A percentile compares a stretch with the other conserved stretches of the same genome.
Conservation (phyloP, 2,888 invertebrate genomes). For the Mamestra brassicae region DNA sequence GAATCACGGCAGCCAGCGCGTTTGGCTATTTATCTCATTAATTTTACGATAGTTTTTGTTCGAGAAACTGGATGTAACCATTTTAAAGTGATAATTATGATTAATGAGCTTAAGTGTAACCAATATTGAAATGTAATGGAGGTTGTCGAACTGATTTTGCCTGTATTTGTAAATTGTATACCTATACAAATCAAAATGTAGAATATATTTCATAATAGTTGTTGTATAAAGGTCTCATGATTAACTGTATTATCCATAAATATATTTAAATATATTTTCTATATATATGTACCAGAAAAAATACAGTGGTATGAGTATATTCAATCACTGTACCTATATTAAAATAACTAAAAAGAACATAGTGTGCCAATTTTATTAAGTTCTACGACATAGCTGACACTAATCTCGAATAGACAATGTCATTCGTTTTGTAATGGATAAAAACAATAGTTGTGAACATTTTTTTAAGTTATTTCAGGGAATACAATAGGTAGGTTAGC, state of each 20-base stretch:
- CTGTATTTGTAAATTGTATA: conserved; percentile 33
- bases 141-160: conserved; percentile 47
- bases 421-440: background rate
- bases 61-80: background rate
- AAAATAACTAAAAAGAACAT: too few species aligned
- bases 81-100: conserved; percentile 10
- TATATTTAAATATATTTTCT: background rate
- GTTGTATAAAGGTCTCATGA: background rate
- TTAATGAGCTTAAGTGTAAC: conserved; percentile 41
- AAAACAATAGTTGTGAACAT: background rate
- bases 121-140: conserved; percentile 26
- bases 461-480: background rate
- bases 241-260: background rate
- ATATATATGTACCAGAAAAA: background rate
- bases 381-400: background rate
- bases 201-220: conserved; percentile 6
- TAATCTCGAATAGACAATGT: background rate
- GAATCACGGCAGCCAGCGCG: background rate
- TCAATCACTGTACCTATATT: background rate
- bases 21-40: background rate
- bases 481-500: background rate
- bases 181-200: conserved; percentile 16
- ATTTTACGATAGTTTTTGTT: background rate
- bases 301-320: background rate
- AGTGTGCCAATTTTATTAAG: too few species aligned